Evolutionary conservation across 2,888 invertebrate genomes (phyloP).

Genomic region (Coelogynopora nodosa): DNA sequence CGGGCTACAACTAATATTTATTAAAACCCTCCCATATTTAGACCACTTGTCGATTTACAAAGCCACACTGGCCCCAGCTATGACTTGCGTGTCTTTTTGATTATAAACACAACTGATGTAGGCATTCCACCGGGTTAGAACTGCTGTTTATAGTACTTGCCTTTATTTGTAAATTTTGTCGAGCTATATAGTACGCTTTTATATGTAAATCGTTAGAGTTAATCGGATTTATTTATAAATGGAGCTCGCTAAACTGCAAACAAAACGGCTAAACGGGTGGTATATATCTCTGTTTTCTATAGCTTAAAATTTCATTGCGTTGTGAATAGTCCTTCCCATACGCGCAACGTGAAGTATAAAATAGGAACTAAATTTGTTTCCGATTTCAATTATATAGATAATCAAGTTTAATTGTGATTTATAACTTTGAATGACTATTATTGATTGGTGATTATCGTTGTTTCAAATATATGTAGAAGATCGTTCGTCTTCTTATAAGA

Average conservation of each 20-base stretch:
- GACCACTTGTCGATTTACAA: slow-evolving; percentile 24
- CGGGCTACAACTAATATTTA: slow-evolving; percentile 20
- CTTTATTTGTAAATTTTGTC: slow-evolving; percentile 28
- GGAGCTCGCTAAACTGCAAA: slow-evolving; percentile 28
- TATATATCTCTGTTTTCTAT: slow-evolving; percentile 14
- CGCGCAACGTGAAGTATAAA: background rate
- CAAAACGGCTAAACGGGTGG: slow-evolving; percentile 27
- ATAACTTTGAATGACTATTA: no score
- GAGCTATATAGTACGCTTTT: slow-evolving; percentile 23
- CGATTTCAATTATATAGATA: background rate
- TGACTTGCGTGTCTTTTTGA: slow-evolving; percentile 5
- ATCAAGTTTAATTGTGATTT: no score
- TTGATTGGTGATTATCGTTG: background rate
- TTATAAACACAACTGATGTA: slow-evolving; percentile 18
- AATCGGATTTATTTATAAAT: slow-evolving; percentile 31
- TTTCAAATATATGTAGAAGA: no score
- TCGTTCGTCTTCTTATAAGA: no score
- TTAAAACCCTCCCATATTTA: slow-evolving; percentile 24
- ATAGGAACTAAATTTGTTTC: no score
- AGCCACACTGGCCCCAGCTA: background rate
- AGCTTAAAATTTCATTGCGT: background rate
- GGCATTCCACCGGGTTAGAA: slow-evolving; percentile 10
- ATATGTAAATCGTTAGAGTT: slow-evolving; percentile 31
- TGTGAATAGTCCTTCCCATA: slow-evolving; percentile 1
- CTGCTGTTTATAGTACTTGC: slow-evolving; percentile 31